phyloP scores from a whole-genome alignment of 2,113 vertebrate species.

The Platycercus adscitus region DNA sequence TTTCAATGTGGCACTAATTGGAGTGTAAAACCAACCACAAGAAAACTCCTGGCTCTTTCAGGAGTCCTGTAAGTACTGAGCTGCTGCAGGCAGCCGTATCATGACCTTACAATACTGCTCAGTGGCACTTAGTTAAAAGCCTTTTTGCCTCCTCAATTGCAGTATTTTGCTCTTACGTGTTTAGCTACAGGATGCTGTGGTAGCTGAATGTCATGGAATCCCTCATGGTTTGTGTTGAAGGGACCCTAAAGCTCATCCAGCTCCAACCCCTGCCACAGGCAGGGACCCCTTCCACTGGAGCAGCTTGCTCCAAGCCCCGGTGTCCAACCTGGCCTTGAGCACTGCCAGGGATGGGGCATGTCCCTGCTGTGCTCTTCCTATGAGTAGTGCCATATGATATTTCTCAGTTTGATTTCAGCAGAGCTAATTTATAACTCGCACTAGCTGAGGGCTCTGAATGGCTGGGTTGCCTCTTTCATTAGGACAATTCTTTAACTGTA shows the following conservation, averaged over 20 bases:
- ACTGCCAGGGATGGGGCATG: no score
- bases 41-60: background rate
- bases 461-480: background rate
- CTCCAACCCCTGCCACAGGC: background rate
- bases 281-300: no score
- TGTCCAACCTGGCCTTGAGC: no score
- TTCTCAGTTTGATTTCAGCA: background rate
- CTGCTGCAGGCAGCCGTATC: background rate
- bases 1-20: background rate
- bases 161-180: no score
- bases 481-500: background rate
- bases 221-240: background rate
- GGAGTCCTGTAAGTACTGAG: background rate
- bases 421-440: background rate
- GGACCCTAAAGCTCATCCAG: background rate
- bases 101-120: no score
- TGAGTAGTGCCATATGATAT: no score
- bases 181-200: background rate
- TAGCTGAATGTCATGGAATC: background rate
- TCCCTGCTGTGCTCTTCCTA: no score
- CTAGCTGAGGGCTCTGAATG: background rate
- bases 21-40: fast-evolving
- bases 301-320: no score
- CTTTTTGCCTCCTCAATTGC: background rate
- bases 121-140: background rate